These are phyloP conservation scores for Acronicta alni DNA, from an alignment of 2,888 invertebrate genomes.

Conservation along the genomic window DNA sequence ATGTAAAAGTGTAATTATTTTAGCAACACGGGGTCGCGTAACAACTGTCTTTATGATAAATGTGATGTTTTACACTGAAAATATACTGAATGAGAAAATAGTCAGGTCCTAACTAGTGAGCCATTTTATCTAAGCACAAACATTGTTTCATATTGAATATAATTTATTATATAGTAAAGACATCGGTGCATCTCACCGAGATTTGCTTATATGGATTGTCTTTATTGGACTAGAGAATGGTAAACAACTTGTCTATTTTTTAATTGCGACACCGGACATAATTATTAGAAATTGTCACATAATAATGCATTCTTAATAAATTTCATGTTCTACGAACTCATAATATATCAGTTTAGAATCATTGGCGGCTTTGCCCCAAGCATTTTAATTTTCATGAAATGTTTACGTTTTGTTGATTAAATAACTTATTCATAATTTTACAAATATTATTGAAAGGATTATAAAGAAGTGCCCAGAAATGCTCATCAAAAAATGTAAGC, in stretches of 20 bases:
- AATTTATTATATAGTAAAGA: slow-evolving; percentile 52
- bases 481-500: slow-evolving; percentile 14
- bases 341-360: slow-evolving; percentile 62
- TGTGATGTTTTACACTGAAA: slow-evolving; percentile 56
- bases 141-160: slow-evolving; percentile 62
- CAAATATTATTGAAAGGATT: slow-evolving; percentile 29
- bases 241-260: slow-evolving; percentile 76
- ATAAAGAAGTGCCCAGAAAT: slow-evolving; percentile 27
- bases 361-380: slow-evolving; percentile 69
- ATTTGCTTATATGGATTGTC: slow-evolving; percentile 69
- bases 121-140: slow-evolving; percentile 63
- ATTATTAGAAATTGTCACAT: slow-evolving; percentile 57
- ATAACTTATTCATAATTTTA: slow-evolving; percentile 51
- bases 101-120: slow-evolving; percentile 58
- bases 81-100: slow-evolving; percentile 58
- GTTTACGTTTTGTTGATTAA: slow-evolving; percentile 47
- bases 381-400: slow-evolving; percentile 43
- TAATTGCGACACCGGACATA: slow-evolving; percentile 68
- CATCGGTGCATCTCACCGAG: slow-evolving; percentile 57
- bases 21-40: slow-evolving; percentile 45
- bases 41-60: slow-evolving; percentile 39
- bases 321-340: slow-evolving; percentile 78
- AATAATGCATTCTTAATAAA: slow-evolving; percentile 59
- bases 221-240: slow-evolving; percentile 85
- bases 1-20: slow-evolving; percentile 58